phyloP scores from a whole-genome alignment of 1,140 invertebrate genomes.

The Camponotus pennsylvanicus region DNA sequence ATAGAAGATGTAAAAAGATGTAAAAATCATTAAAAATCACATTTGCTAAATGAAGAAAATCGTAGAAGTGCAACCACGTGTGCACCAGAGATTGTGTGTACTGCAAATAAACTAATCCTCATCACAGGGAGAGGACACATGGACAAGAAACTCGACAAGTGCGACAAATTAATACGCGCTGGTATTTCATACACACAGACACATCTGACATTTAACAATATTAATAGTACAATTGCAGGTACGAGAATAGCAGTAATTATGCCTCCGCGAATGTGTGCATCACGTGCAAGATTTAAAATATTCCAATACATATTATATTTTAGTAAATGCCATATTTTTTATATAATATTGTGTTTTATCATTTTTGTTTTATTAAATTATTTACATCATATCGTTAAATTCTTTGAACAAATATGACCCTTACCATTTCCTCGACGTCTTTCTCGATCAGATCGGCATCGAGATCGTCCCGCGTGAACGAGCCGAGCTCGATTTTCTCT shows the following conservation, averaged over 20 bases:
- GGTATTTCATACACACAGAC: neutral
- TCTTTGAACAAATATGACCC: neutral
- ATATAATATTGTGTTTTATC: neutral
- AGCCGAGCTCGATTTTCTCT: slow-evolving; percentile 69
- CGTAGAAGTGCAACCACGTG: slow-evolving; percentile 22
- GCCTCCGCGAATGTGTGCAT: neutral
- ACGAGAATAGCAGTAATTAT: neutral
- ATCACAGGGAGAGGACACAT: neutral
- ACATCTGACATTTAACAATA: neutral
- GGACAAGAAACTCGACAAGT: neutral
- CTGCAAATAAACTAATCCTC: slow-evolving; percentile 19
- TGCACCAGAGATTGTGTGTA: neutral
- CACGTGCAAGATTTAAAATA: neutral
- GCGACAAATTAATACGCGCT: slow-evolving; percentile 26
- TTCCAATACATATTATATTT: too few species aligned
- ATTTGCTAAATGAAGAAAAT: slow-evolving; percentile 10
- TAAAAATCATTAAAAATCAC: slow-evolving; percentile 26
- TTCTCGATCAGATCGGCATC: slow-evolving; percentile 74
- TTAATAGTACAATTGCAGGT: slow-evolving; percentile 15
- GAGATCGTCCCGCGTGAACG: slow-evolving; percentile 54
- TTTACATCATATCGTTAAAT: neutral
- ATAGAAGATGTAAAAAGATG: neutral
- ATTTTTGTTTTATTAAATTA: neutral
- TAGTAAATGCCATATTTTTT: neutral
- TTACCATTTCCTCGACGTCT: slow-evolving; percentile 57